phyloP scores from a whole-genome alignment of 2,888 invertebrate genomes.

The Pristionchus exspectatus region DNA sequence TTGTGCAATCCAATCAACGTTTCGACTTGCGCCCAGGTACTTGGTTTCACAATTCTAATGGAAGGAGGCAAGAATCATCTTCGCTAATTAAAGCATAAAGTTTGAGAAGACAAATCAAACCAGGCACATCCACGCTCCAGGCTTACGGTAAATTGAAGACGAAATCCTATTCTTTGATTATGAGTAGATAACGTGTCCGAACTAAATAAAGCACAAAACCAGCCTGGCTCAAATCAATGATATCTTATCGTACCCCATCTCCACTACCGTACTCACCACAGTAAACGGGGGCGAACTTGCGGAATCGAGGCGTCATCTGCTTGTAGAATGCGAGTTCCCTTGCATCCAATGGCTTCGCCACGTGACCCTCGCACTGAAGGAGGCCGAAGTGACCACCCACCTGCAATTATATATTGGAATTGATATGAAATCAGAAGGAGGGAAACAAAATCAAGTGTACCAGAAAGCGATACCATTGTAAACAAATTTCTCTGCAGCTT shows the following conservation, averaged over 20 bases:
- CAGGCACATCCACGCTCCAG: background rate
- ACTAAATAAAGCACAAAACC: too few species aligned
- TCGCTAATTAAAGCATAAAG: background rate
- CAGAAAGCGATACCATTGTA: too few species aligned
- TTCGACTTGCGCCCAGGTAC: background rate
- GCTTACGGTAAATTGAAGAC: too few species aligned
- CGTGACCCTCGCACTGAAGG: constrained; percentile 75
- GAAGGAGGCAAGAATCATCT: too few species aligned
- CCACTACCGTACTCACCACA: constrained; percentile 68
- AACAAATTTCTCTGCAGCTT: too few species aligned
- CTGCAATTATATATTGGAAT: constrained; percentile 52
- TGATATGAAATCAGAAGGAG: too few species aligned
- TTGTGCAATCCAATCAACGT: constrained; percentile 34
- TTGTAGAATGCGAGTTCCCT: constrained; percentile 77
- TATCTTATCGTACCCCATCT: background rate
- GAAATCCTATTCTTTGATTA: too few species aligned
- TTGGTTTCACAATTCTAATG: background rate
- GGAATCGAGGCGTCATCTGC: constrained; percentile 69
- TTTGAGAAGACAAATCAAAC: too few species aligned
- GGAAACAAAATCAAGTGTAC: too few species aligned
- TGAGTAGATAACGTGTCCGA: too few species aligned
- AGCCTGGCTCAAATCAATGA: background rate
- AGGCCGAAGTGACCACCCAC: constrained; percentile 78
- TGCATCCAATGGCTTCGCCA: constrained; percentile 76
- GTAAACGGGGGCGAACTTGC: constrained; percentile 74